Percentiles rank a stretch among this genome's conserved stretches.
phyloP scores from a whole-genome alignment of 2,888 invertebrate species.

The Epinotia bilunana region DNA sequence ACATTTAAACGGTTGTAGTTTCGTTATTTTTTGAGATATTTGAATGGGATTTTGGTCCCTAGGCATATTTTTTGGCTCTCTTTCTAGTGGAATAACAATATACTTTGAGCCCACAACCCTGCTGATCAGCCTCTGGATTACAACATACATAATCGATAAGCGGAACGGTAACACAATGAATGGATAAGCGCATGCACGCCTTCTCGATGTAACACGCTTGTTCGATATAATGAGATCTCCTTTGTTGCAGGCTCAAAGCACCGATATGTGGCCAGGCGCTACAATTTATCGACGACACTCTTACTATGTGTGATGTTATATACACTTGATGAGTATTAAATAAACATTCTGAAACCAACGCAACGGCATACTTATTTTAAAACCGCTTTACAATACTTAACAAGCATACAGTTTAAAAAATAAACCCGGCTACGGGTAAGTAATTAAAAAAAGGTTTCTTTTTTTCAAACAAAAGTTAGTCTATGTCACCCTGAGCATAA shows the following conservation, averaged over 20 bases:
- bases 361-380: background rate
- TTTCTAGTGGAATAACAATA: no score
- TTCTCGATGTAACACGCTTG: conserved; percentile 35
- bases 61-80: no score
- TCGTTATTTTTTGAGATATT: no score
- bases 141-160: background rate
- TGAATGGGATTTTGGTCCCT: no score
- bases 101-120: no score
- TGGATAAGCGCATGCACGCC: conserved; percentile 39
- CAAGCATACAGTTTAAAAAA: no score
- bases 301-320: background rate
- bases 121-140: background rate
- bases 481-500: no score
- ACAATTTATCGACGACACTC: conserved; percentile 5
- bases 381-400: background rate
- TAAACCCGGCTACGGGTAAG: no score
- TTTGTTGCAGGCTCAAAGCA: conserved; percentile 22
- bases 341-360: background rate
- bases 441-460: no score
- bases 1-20: no score
- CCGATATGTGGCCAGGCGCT: background rate
- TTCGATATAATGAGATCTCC: conserved; percentile 37
- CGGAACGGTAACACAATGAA: conserved; percentile 33
- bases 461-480: no score
- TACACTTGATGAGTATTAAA: background rate